phyloP scores from a whole-genome alignment of 2,888 invertebrate species.

The Adineta ricciae region DNA sequence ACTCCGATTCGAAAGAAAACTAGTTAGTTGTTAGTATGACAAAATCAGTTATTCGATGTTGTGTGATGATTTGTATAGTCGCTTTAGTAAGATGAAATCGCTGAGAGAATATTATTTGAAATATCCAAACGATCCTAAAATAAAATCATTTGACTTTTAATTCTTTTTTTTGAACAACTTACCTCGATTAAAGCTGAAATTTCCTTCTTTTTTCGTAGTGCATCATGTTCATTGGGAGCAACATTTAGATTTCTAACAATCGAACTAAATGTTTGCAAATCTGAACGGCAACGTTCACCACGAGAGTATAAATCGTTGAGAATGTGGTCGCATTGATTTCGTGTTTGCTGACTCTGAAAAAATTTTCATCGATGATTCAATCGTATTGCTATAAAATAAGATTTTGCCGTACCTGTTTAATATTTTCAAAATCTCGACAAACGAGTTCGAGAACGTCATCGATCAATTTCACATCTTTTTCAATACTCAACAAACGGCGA shows the following conservation, averaged over 20 bases:
- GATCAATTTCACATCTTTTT: constrained; percentile 30
- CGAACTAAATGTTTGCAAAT: not conserved
- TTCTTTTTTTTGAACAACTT: not conserved
- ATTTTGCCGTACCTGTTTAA: not conserved
- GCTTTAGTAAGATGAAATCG: not conserved
- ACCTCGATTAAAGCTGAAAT: not conserved
- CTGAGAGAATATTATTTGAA: not conserved
- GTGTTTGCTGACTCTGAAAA: not conserved
- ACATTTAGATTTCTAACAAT: not conserved
- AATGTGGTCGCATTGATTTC: not conserved
- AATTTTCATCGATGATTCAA: not conserved
- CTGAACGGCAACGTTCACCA: not conserved
- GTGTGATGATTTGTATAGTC: not conserved
- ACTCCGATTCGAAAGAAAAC: not conserved
- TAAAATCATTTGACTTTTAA: not conserved
- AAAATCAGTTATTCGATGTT: not conserved
- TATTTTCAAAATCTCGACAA: constrained; percentile 1
- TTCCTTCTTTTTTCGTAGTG: not conserved
- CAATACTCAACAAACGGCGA: constrained; percentile 25
- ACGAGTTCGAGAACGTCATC: constrained; percentile 13
- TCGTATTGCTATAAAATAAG: not conserved
- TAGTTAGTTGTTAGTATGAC: too few species aligned
- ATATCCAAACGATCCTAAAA: not conserved
- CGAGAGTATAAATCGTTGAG: not conserved
- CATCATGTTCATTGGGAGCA: not conserved